phyloP scores from a whole-genome alignment of 1,140 invertebrate genomes.

The Solenopsis fugax region DNA sequence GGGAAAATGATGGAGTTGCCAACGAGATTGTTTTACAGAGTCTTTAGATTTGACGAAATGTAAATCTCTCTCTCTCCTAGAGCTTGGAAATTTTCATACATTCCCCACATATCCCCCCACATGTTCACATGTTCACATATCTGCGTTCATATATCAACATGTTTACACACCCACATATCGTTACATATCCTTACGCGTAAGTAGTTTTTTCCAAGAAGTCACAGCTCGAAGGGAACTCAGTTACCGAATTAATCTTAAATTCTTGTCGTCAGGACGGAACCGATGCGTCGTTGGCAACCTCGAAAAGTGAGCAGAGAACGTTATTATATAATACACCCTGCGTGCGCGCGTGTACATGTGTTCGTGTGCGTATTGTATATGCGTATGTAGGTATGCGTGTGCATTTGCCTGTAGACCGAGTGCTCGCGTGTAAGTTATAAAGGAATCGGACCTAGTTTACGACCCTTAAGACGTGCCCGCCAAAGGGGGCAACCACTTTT shows the following conservation, averaged over 20 bases:
- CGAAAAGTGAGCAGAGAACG: slow-evolving; percentile 47
- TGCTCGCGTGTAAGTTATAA: slow-evolving; percentile 55
- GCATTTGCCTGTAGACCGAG: slow-evolving; percentile 22
- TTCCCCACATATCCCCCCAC: slow-evolving; percentile 20
- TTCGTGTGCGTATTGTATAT: slow-evolving; percentile 45
- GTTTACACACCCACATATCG: slow-evolving; percentile 2
- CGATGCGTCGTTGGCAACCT: slow-evolving; percentile 26
- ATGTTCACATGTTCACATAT: neutral
- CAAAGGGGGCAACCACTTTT: slow-evolving; percentile 57
- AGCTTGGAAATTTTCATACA: slow-evolving; percentile 3
- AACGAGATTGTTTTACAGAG: slow-evolving; percentile 19
- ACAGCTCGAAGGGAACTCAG: neutral
- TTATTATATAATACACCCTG: slow-evolving; percentile 44
- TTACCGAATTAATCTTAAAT: slow-evolving; percentile 24
- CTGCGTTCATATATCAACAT: neutral
- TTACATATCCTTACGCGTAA: slow-evolving; percentile 31
- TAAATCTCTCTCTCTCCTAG: neutral
- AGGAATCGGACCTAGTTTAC: slow-evolving; percentile 58
- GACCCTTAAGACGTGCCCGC: slow-evolving; percentile 53
- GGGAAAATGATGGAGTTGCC: slow-evolving; percentile 39
- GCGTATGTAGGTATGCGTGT: slow-evolving; percentile 17
- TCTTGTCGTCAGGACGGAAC: neutral
- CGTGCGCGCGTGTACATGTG: slow-evolving; percentile 17
- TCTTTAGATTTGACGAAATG: slow-evolving; percentile 30
- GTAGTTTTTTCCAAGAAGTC: slow-evolving; percentile 4